Percentiles rank a stretch among this genome's conserved stretches.
Conservation (phyloP, 2,797 vertebrate species). For the Arctocebus calabarensis region DNA sequence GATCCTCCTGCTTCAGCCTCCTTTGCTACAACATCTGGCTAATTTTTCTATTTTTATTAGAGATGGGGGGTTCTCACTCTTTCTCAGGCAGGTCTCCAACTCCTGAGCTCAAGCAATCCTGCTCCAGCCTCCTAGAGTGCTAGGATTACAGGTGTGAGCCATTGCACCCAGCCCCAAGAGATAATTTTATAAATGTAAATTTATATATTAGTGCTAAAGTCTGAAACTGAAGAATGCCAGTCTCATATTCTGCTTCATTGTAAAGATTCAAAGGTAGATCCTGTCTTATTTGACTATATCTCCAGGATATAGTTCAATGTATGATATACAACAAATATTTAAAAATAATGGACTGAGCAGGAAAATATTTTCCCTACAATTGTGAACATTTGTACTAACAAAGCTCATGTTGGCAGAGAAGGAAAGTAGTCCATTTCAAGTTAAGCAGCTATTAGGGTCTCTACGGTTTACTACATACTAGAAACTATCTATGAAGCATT, state of each 20-base stretch:
- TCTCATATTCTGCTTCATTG: not conserved
- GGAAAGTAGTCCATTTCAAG: not conserved
- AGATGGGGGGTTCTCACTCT: too few relatives aligned
- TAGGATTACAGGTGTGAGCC: too few relatives aligned
- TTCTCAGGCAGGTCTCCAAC: too few relatives aligned
- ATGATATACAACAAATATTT: not conserved
- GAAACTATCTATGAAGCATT: not conserved
- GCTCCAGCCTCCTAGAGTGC: too few relatives aligned
- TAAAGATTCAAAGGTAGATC: not conserved
- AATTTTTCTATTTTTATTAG: too few relatives aligned
- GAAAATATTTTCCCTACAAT: not conserved
- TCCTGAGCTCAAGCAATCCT: too few relatives aligned
- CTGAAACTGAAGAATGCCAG: not conserved
- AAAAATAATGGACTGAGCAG: not conserved
- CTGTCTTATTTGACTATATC: not conserved
- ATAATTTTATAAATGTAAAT: not conserved
- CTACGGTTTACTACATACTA: not conserved
- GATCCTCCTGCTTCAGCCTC: too few relatives aligned
- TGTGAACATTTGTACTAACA: not conserved
- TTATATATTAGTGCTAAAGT: constrained; percentile 33
- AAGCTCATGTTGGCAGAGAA: not conserved
- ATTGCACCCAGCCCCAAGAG: not conserved
- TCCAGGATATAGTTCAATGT: not conserved
- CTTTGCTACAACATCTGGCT: too few relatives aligned
- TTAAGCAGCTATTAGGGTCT: not conserved